Conservation (phyloP, 2,113 vertebrate species). For the Thymallus thymallus region DNA sequence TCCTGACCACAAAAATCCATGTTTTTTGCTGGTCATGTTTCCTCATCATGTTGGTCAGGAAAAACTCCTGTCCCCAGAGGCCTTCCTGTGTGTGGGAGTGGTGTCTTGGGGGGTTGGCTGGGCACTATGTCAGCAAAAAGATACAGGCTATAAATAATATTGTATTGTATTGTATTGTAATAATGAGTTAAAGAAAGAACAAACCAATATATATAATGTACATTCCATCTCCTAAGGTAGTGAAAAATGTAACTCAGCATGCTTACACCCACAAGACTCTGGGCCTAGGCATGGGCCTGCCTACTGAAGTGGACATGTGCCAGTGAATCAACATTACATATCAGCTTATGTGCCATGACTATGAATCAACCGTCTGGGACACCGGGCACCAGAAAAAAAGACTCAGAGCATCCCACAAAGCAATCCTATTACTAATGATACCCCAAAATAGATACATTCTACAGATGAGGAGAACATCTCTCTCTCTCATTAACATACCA, state of each 20-base stretch:
- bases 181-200: not conserved
- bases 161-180: not conserved
- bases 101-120: not conserved
- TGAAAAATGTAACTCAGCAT: conserved; percentile 17
- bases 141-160: no score
- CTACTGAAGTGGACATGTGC: conserved; percentile 48
- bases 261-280: conserved; percentile 23
- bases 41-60: no score
- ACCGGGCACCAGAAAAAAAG: conserved; percentile 49
- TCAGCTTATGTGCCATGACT: conserved; percentile 60
- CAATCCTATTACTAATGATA: conserved; percentile 56
- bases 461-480: conserved; percentile 35
- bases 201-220: not conserved
- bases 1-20: no score
- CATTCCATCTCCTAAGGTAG: not conserved
- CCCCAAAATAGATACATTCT: conserved; percentile 61
- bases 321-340: conserved; percentile 56
- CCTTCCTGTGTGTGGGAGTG: no score
- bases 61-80: no score
- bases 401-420: conserved; percentile 44
- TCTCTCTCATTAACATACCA: no score
- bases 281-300: conserved; percentile 20
- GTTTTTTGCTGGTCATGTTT: no score
- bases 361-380: conserved; percentile 64
- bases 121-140: no score